These are phyloP conservation scores for Reticulitermes speratus DNA, from an alignment of 1,140 invertebrate genomes.

Conservation along the genomic window DNA sequence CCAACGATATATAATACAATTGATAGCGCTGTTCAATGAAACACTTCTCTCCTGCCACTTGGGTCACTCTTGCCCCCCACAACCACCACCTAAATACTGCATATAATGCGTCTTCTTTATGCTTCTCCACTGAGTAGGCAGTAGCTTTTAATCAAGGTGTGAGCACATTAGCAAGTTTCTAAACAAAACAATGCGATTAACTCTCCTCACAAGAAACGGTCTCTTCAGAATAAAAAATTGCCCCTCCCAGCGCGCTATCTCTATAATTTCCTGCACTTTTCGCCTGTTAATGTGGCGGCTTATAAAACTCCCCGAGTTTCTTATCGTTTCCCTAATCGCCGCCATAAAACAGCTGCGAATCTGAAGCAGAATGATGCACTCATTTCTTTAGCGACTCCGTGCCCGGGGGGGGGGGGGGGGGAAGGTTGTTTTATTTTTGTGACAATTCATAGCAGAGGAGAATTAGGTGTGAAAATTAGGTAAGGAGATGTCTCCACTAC, in stretches of 20 bases:
- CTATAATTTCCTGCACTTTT: background rate
- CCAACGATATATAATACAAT: too few species aligned
- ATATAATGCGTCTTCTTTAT: background rate
- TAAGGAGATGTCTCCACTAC: too few species aligned
- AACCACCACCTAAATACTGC: background rate
- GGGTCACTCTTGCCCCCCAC: background rate
- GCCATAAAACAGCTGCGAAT: too few species aligned
- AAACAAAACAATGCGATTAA: conserved; percentile 1
- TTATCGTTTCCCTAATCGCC: background rate
- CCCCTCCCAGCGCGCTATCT: background rate
- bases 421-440: too few species aligned
- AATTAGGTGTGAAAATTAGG: too few species aligned
- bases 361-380: background rate
- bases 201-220: background rate
- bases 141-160: conserved; percentile 3
- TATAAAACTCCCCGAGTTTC: background rate
- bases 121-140: background rate
- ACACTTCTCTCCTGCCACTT: background rate
- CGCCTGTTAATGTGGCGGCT: background rate
- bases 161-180: background rate
- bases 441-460: too few species aligned
- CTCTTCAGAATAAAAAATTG: background rate
- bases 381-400: background rate
- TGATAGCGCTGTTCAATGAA: too few species aligned
- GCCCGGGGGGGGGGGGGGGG: too few species aligned